Evolutionary conservation across 37 sponge, comb jelly and placozoan species (phyloP).

Genomic region (Geodia barretti): DNA sequence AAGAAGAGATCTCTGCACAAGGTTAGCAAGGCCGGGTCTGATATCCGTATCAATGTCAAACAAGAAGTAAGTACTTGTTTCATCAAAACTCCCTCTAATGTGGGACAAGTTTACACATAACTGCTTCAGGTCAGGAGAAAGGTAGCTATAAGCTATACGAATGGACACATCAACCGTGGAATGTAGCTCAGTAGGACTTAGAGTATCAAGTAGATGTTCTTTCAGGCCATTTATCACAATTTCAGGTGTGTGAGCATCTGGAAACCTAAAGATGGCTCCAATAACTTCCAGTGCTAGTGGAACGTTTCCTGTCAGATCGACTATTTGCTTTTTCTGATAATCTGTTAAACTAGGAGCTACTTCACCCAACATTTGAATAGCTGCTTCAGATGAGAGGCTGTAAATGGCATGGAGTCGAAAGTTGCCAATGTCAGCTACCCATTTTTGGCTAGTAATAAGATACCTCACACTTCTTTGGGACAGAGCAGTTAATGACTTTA

Average conservation of each 20-base stretch:
- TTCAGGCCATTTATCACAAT: constrained; percentile 5
- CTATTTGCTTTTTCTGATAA: constrained; percentile 13
- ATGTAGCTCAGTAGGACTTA: constrained; percentile 26
- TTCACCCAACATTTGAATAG: constrained; percentile 3
- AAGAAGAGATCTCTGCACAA: constrained; percentile 25
- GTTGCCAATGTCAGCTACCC: background rate
- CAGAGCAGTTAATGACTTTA: background rate
- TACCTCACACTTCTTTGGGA: background rate
- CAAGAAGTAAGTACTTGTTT: background rate
- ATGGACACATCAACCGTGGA: constrained; percentile 2
- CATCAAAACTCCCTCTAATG: constrained; percentile 29
- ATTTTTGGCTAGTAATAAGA: constrained; percentile 13
- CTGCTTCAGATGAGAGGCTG: background rate
- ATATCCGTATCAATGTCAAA: background rate
- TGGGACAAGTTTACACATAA: constrained; percentile 8
- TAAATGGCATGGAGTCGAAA: background rate
- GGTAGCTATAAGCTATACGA: constrained; percentile 20
- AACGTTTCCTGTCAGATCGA: constrained; percentile 29
- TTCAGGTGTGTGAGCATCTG: constrained; percentile 12
- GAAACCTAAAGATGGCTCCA: constrained; percentile 14
- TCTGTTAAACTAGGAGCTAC: background rate
- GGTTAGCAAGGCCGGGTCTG: background rate
- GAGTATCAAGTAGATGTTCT: background rate
- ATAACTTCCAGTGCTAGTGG: constrained; percentile 47
- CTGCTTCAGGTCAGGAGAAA: background rate